Percentiles rank a stretch among this genome's conserved stretches.
phyloP scores from a whole-genome alignment of 2,888 invertebrate species.

The Melipona beecheii region DNA sequence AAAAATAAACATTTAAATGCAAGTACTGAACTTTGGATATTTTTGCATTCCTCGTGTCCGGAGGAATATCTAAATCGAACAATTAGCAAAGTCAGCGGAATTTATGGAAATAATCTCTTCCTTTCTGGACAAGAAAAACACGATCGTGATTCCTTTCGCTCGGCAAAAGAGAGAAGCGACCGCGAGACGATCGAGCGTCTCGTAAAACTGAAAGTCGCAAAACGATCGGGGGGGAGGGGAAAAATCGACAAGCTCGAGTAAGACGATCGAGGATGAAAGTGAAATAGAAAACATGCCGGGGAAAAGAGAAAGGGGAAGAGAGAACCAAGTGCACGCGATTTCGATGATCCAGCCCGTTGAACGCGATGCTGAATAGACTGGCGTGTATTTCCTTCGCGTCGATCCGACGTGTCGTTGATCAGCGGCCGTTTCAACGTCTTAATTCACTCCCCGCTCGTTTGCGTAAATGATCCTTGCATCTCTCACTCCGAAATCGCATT shows the following conservation, averaged over 20 bases:
- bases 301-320: slow-evolving; percentile 21
- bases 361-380: neutral
- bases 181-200: neutral
- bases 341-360: slow-evolving; percentile 3
- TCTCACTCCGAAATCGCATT: neutral
- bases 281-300: slow-evolving; percentile 15
- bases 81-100: neutral
- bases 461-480: slow-evolving; percentile 14
- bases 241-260: neutral
- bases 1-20: too few relatives aligned
- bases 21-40: too few relatives aligned
- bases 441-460: slow-evolving; percentile 12
- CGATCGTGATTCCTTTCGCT: neutral
- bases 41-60: too few relatives aligned
- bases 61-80: too few relatives aligned
- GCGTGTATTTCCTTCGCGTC: slow-evolving; percentile 2
- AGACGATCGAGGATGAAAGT: slow-evolving; percentile 24
- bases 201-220: slow-evolving; percentile 8
- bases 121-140: neutral
- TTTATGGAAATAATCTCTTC: neutral
- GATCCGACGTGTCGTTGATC: slow-evolving; percentile 30
- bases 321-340: slow-evolving; percentile 9
- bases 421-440: slow-evolving; percentile 10
- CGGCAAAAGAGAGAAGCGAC: neutral
- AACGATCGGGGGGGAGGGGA: neutral